Evolutionary conservation across 2,113 vertebrate genomes (phyloP), one percentile per base, ranked within the genome.

Genomic region (Sander vitreus): DNA sequence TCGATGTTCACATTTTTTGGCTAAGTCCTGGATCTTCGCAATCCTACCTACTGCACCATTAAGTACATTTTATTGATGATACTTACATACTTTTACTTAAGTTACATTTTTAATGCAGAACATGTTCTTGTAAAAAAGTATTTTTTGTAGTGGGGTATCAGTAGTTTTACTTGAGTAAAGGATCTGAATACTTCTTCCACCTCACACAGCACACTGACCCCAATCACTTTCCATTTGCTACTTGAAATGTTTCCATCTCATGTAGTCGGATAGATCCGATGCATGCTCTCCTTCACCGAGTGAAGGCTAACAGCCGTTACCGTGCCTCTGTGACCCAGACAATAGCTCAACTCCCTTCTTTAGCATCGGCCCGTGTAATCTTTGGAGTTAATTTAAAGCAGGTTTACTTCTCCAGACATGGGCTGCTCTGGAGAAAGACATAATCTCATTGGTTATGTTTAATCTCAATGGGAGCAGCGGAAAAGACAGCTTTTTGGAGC

Each of bases 301-400:
- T 13, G 9, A 16, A 58, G 14, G 5, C 25, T 54, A 39, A 60
- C 47, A 58, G 30, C 54, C 30, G 33, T 47, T 68, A 19, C 13
- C 7, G n/a, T 55, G 9, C 36, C 7, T 47, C 51, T 75, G 65
- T 60, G 39, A 60, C 45, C 74, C 23, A 54, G 57, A 74, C 67
- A 51, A 71, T 27, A 54, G 25, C 50, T 69, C 18, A 60, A 21
- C 55, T 58, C 48, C 27, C 33, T 43, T 23, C 47, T 63, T 2
- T 1, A 53, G 57, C 30, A 23, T 45, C 19, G 16, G 62, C 15
- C 55, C 30, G 36, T 14, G 58, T 65, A 19, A 39, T 57, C 62
- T 75, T 80, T 43, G 39, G 36, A 74, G 73, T 48, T 76, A 69
- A 85, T 81, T 60, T 54, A 71, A 82, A 88, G 78, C 78, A 83